These are phyloP conservation scores for Lordiphosa clarofinis DNA, from an alignment of 1,140 invertebrate species.

Conservation along the genomic window DNA sequence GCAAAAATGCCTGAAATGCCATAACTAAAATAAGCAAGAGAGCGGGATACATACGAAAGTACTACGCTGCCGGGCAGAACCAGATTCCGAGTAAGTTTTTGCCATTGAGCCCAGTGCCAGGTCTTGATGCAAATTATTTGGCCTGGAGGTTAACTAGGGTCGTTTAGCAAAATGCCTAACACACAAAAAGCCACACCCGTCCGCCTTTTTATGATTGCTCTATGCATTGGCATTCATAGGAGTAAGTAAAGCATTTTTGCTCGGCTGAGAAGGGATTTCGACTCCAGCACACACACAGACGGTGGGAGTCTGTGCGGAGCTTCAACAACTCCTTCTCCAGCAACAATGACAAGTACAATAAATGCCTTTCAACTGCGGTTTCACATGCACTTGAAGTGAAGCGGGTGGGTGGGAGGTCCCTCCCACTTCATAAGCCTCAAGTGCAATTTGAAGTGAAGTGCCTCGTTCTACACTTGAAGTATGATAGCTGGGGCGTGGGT, in stretches of 20 bases:
- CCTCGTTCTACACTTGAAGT: conserved; percentile 47
- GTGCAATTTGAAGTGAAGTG: conserved; percentile 57
- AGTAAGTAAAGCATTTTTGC: conserved; percentile 57
- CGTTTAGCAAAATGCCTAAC: conserved; percentile 75
- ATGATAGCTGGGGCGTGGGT: conserved; percentile 58
- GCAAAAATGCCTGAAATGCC: conserved; percentile 69
- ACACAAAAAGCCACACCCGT: conserved; percentile 31
- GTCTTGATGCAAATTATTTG: conserved; percentile 77
- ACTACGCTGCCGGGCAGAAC: conserved; percentile 46
- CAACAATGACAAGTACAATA: conserved; percentile 78
- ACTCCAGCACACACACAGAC: background rate
- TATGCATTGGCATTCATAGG: conserved; percentile 69
- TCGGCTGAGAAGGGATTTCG: conserved; percentile 9
- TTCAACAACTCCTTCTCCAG: conserved; percentile 29
- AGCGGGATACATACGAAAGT: conserved; percentile 14
- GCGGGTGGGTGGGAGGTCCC: conserved; percentile 15
- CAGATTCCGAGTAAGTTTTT: conserved; percentile 61
- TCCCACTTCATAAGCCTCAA: conserved; percentile 49
- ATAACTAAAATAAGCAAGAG: conserved; percentile 74
- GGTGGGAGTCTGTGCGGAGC: conserved; percentile 35
- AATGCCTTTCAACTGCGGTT: conserved; percentile 78
- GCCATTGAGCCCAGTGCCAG: conserved; percentile 50
- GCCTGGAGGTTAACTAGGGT: conserved; percentile 75
- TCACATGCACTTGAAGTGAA: conserved; percentile 75
- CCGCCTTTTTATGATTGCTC: conserved; percentile 60